A percentile compares a stretch with the other conserved stretches of the same genome.
Evolutionary conservation across 2,113 vertebrate genomes (phyloP).

Genomic region (Cygnus buccinator): DNA sequence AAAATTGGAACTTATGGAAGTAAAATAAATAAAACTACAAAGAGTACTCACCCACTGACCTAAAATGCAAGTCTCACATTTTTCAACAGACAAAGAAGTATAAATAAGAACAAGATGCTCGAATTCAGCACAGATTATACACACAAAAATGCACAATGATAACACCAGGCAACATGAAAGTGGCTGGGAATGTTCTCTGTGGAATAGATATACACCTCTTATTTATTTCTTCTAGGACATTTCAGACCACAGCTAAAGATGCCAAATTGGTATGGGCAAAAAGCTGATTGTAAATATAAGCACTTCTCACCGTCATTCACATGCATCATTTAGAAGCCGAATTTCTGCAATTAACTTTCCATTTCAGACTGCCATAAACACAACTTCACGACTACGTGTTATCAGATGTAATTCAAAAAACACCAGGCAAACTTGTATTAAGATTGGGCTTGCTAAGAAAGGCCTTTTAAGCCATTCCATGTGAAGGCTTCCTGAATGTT

Average conservation of each 20-base stretch:
- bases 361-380: background rate
- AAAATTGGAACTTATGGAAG: background rate
- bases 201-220: background rate
- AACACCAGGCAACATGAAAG: background rate
- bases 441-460: background rate
- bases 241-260: background rate
- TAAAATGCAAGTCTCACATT: background rate
- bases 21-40: background rate
- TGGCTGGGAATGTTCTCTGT: background rate
- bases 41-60: background rate
- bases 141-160: background rate
- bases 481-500: background rate
- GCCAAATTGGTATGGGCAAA: background rate
- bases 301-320: background rate
- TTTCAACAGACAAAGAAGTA: background rate
- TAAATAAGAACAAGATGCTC: background rate
- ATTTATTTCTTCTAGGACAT: background rate
- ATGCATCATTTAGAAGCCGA: background rate
- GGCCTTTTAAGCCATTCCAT: background rate
- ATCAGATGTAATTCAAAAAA: background rate
- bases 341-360: background rate
- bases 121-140: background rate
- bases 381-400: background rate
- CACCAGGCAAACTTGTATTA: background rate
- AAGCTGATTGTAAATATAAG: background rate